Evolutionary conservation across 2,113 vertebrate genomes (phyloP).

Genomic region (Pogona vitticeps): DNA sequence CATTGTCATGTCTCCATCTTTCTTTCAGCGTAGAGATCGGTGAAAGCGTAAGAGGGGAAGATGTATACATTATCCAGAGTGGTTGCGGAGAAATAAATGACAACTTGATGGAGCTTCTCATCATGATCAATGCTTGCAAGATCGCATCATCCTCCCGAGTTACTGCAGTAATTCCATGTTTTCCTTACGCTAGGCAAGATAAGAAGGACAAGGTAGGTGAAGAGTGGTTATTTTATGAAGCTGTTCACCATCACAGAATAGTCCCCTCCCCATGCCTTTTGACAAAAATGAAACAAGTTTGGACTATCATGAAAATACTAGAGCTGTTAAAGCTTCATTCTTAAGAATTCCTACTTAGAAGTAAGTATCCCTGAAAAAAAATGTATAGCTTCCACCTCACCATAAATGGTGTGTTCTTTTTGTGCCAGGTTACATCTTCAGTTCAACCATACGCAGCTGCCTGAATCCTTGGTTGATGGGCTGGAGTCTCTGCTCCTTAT

Average conservation of each 20-base stretch:
- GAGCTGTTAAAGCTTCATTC: not conserved
- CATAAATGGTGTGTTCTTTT: not conserved
- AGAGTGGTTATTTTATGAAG: not conserved
- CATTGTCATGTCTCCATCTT: slow-evolving; percentile 12
- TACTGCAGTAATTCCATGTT: slow-evolving; percentile 85
- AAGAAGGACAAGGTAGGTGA: slow-evolving; percentile 85
- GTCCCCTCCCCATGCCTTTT: not conserved
- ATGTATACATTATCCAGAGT: slow-evolving; percentile 86
- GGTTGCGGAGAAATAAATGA: slow-evolving; percentile 87
- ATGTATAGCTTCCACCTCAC: not conserved
- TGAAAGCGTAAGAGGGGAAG: slow-evolving; percentile 85
- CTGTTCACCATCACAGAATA: not conserved
- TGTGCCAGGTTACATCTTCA: not conserved
- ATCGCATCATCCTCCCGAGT: slow-evolving; percentile 84
- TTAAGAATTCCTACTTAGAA: not conserved
- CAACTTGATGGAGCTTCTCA: slow-evolving; percentile 86
- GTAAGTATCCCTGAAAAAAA: not conserved
- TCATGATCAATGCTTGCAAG: slow-evolving; percentile 89
- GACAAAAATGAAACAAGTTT: not conserved
- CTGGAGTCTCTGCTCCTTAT: not conserved
- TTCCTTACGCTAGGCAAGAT: slow-evolving; percentile 84
- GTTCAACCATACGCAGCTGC: not conserved
- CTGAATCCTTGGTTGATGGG: not conserved
- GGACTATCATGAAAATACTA: not conserved
- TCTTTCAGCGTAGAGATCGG: slow-evolving; percentile 82